Base-by-base conservation (phyloP, 2,888 invertebrate genomes). In the Epinotia nisella region DNA sequence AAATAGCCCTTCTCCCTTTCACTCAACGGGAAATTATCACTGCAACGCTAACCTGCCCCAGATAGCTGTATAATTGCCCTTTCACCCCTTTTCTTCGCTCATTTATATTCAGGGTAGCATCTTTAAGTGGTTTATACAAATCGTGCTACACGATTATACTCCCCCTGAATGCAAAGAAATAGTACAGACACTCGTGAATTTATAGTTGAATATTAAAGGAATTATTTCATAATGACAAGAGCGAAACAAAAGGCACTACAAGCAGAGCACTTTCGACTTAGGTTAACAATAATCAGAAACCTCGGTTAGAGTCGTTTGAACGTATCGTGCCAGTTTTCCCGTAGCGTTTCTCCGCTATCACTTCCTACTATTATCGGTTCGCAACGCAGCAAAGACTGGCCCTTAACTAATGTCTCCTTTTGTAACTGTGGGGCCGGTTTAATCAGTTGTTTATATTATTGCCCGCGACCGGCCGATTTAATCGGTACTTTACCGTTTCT, bases 401-500 rank as follows among this genome's bases (percentile, higher is more conserved):
- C 85, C 87, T 87, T 91, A 90, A 90, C 90, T 91, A 90, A 91
- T 92, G 92, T 91, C 90, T 92, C 90, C 92, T 91, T 92, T 92
- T 92, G 92, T 91, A 88, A 90, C 88, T 88, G 84, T 82, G 81
- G 79, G 85, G 85, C 87, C 84, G 86, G 88, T 89, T 89, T 91
- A 91, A 92, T 92, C 91, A 90, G 91, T 92, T 91, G 91, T 90
- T 91, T 92, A 92, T 92, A 91, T 91, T 92, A 92, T 92, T 92
- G 87, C 88, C 82, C 80, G 83, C 84, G 88, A 88, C 84, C 85
- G 84, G 77, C 85, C 89, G 92, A 93, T 93, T 87, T 91, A 89
- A 92, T 91, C 91, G 86, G 87, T 83, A 78, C 80, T 90, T 90
- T 90, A 92, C 92, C 89, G 92, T 92, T 92, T 82, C 87, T 87